Percentiles rank a stretch among this genome's conserved stretches.
Evolutionary conservation across 1,140 invertebrate genomes (phyloP).

Genomic region (Diachasma alloeum): DNA sequence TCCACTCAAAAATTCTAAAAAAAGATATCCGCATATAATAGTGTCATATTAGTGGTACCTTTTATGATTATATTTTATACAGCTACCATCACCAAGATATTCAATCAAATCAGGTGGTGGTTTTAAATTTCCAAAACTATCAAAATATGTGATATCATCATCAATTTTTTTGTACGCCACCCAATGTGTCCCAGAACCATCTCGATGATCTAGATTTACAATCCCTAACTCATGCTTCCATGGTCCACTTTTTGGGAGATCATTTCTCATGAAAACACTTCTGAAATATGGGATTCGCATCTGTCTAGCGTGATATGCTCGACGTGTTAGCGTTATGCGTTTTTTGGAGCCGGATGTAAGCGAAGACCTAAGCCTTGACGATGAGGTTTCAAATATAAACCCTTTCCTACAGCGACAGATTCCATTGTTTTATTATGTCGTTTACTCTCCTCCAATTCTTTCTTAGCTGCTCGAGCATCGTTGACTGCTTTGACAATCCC

Average conservation of each 20-base stretch:
- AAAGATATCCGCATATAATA: conserved; percentile 38
- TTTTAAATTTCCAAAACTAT: conserved; percentile 6
- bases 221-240: no score
- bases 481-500: conserved; percentile 41
- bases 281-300: neutral
- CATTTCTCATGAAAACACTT: neutral
- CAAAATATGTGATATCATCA: neutral
- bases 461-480: conserved; percentile 38
- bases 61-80: conserved; percentile 38
- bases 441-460: conserved; percentile 36
- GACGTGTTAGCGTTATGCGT: neutral
- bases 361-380: conserved; percentile 44
- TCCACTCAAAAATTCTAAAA: conserved; percentile 27
- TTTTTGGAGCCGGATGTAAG: no score
- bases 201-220: neutral
- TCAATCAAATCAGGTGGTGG: no score
- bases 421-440: conserved; percentile 48
- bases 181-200: neutral
- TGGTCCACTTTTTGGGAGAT: neutral
- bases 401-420: conserved; percentile 47
- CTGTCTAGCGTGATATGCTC: conserved; percentile 15
- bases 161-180: neutral
- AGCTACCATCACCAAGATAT: no score
- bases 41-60: conserved; percentile 36
- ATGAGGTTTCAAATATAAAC: conserved; percentile 49